A percentile compares a stretch with the other conserved stretches of the same genome.
Conservation (phyloP, 2,888 invertebrate genomes). For the Caenorhabditis panamensis region DNA sequence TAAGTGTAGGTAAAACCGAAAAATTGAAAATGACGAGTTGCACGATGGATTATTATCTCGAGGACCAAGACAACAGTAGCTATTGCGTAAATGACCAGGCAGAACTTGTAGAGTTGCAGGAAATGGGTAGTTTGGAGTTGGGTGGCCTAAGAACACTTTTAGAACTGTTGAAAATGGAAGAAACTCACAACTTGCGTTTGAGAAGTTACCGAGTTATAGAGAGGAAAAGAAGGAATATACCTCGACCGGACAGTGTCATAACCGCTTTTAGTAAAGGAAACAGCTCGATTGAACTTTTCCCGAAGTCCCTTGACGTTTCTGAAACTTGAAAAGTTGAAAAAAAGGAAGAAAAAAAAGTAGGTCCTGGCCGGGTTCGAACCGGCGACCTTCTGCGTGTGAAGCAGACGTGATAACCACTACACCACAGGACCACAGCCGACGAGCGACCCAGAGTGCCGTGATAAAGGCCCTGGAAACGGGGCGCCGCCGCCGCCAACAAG, state of each 20-base stretch:
- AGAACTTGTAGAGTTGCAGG: conserved; percentile 55
- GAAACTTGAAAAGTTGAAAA: background rate
- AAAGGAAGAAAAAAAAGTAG: conserved; percentile 34
- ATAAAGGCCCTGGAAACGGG: too few relatives aligned
- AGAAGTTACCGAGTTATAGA: conserved; percentile 32
- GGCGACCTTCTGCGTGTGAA: conserved; percentile 78
- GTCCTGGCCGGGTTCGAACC: conserved; percentile 75
- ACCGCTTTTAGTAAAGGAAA: conserved; percentile 47
- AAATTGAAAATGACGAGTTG: conserved; percentile 24
- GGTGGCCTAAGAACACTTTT: conserved; percentile 30
- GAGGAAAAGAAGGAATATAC: conserved; percentile 47
- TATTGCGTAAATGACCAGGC: conserved; percentile 22
- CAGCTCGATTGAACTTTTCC: conserved; percentile 63
- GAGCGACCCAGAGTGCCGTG: background rate
- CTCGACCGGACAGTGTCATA: conserved; percentile 46
- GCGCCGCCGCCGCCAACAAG: background rate
- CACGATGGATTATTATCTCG: conserved; percentile 36
- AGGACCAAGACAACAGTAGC: conserved; percentile 24
- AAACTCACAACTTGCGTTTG: conserved; percentile 41
- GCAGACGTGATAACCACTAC: conserved; percentile 79
- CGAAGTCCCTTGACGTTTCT: conserved; percentile 63
- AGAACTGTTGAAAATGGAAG: background rate
- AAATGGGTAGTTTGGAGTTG: conserved; percentile 56
- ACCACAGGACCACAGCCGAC: conserved; percentile 63
- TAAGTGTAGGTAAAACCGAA: conserved; percentile 52